These are phyloP conservation scores for Agrenia bidenticulata DNA, from an alignment of 2,888 invertebrate species.

Conservation along the genomic window DNA sequence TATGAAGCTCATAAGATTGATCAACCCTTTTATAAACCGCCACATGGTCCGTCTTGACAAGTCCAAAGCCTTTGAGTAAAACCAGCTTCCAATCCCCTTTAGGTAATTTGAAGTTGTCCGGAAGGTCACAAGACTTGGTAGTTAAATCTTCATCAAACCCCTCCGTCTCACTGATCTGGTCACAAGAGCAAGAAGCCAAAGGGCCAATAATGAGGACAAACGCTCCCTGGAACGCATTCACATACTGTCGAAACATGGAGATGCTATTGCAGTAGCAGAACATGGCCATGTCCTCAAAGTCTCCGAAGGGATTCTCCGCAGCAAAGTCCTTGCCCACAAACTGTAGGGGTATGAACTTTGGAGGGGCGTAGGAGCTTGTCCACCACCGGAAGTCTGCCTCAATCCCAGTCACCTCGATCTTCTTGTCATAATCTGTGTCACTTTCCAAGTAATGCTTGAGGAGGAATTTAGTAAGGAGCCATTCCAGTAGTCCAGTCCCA, in stretches of 20 bases:
- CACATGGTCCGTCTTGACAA: constrained; percentile 46
- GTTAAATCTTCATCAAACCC: constrained; percentile 24
- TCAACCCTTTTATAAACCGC: constrained; percentile 48
- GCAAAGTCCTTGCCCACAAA: constrained; percentile 60
- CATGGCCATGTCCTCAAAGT: constrained; percentile 61
- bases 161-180: constrained; percentile 13
- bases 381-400: constrained; percentile 82
- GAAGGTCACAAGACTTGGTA: constrained; percentile 35
- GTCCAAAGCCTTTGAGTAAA: constrained; percentile 44
- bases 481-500: constrained; percentile 78
- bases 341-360: constrained; percentile 68
- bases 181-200: constrained; percentile 21
- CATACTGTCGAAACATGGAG: constrained; percentile 68
- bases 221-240: constrained; percentile 65
- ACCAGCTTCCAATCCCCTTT: constrained; percentile 46
- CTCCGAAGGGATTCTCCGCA: constrained; percentile 56
- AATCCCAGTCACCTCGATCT: constrained; percentile 61
- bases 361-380: constrained; percentile 72
- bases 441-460: constrained; percentile 32
- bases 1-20: constrained; percentile 30
- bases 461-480: constrained; percentile 63
- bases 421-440: constrained; percentile 52
- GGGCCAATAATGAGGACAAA: constrained; percentile 76
- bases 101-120: constrained; percentile 43
- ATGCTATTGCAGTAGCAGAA: constrained; percentile 82